Percentiles rank a stretch among this genome's conserved stretches.
These are phyloP conservation scores for Saccopteryx bilineata DNA, from an alignment of 2,113 vertebrate species.

Conservation along the genomic window DNA sequence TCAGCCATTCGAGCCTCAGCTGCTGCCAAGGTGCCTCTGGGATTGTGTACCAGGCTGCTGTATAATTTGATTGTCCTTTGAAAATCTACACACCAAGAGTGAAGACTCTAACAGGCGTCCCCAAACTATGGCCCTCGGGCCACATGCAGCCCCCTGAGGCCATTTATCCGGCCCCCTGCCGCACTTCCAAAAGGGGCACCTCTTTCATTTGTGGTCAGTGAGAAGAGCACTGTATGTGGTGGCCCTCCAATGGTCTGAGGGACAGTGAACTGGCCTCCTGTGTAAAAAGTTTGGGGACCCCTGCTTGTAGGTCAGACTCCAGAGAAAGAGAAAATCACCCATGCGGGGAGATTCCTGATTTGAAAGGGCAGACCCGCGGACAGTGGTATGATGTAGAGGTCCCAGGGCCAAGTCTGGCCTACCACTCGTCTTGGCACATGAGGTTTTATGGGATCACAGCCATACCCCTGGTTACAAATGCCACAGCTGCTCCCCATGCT, in stretches of 20 bases:
- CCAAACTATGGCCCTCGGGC: too few species aligned
- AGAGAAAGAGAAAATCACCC: background rate
- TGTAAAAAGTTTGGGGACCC: too few species aligned
- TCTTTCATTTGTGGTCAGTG: too few species aligned
- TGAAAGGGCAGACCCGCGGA: too few species aligned
- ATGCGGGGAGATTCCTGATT: too few species aligned
- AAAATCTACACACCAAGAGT: background rate
- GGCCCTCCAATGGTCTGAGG: too few species aligned
- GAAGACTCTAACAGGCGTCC: background rate
- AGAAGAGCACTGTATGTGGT: too few species aligned
- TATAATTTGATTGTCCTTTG: background rate
- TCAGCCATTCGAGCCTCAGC: background rate
- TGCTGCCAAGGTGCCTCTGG: background rate
- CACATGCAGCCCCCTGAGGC: too few species aligned
- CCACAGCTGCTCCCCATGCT: rapidly evolving
- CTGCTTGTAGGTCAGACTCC: background rate
- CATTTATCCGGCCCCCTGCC: too few species aligned
- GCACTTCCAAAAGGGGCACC: too few species aligned
- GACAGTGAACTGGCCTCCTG: too few species aligned
- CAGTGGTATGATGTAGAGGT: background rate
- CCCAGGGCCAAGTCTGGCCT: background rate
- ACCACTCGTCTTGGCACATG: background rate
- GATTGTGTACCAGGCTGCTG: too few species aligned
- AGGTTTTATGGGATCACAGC: background rate
- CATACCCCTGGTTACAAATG: background rate